These are phyloP conservation scores for Otocyon megalotis DNA, from an alignment of 2,113 vertebrate genomes.

Conservation along the genomic window DNA sequence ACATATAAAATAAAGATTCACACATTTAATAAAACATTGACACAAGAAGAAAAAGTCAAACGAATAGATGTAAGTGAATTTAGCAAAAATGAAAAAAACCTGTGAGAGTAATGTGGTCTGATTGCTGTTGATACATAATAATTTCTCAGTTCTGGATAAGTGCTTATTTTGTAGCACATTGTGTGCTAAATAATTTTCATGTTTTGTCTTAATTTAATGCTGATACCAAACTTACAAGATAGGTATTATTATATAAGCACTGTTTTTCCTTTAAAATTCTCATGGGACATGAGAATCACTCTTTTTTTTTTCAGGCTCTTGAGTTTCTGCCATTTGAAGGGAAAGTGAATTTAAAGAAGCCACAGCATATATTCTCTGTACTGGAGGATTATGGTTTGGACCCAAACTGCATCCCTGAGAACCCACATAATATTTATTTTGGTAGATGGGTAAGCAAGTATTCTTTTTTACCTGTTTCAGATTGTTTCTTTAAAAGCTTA, in stretches of 20 bases:
- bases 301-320: slow-evolving; percentile 89
- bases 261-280: slow-evolving; percentile 9
- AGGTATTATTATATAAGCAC: not conserved
- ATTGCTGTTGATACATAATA: not conserved
- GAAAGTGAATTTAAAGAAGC: slow-evolving; percentile 94
- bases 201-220: not conserved
- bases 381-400: slow-evolving; percentile 97
- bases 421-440: slow-evolving; percentile 94
- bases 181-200: not conserved
- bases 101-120: not conserved
- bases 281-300: slow-evolving; percentile 31
- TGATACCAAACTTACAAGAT: not conserved
- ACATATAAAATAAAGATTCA: slow-evolving; percentile 96
- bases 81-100: not conserved
- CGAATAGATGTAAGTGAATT: slow-evolving; percentile 95
- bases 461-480: slow-evolving; percentile 41
- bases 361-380: slow-evolving; percentile 94
- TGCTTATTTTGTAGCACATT: not conserved
- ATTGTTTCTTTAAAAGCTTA: slow-evolving; percentile 35
- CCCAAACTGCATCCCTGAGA: slow-evolving; percentile 93
- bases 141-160: not conserved
- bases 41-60: slow-evolving; percentile 92
- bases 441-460: slow-evolving; percentile 95
- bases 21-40: slow-evolving; percentile 97
- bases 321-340: slow-evolving; percentile 97